phyloP scores from a whole-genome alignment of 1,140 invertebrate species.

The Venturia canescens region DNA sequence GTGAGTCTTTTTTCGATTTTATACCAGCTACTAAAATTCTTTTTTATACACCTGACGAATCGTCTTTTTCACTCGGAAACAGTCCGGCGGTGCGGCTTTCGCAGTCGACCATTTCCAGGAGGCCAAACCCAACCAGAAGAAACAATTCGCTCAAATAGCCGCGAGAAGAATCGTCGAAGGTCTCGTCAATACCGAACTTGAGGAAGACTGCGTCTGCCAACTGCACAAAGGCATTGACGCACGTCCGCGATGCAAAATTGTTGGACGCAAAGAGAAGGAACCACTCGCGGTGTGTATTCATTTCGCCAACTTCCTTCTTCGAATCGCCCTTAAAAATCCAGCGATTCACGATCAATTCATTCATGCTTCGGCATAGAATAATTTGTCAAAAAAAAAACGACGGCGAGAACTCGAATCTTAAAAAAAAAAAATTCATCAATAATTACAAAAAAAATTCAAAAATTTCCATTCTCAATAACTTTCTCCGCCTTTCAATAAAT shows the following conservation, averaged over 20 bases:
- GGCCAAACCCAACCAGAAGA: constrained; percentile 77
- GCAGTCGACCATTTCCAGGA: constrained; percentile 77
- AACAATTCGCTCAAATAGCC: constrained; percentile 78
- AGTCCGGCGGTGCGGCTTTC: constrained; percentile 79
- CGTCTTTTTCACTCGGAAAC: not conserved
- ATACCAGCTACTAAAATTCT: constrained; percentile 1
- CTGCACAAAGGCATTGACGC: constrained; percentile 65
- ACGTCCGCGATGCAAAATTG: constrained; percentile 72
- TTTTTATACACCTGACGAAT: constrained; percentile 15
- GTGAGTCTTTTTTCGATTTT: constrained; percentile 66
- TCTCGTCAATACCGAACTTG: constrained; percentile 70
- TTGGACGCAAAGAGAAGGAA: constrained; percentile 72
- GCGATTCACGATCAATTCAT: too few species aligned
- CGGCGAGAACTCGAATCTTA: too few species aligned
- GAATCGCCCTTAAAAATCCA: not conserved
- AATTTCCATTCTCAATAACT: too few species aligned
- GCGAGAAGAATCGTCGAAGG: constrained; percentile 75
- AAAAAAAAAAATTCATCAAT: too few species aligned
- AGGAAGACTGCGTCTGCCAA: constrained; percentile 78
- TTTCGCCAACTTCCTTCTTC: constrained; percentile 16
- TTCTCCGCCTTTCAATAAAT: too few species aligned
- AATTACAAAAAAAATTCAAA: too few species aligned
- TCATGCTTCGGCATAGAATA: too few species aligned
- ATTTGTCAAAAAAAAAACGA: too few species aligned
- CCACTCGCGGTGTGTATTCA: constrained; percentile 54